Conservation (phyloP, 2,113 vertebrate genomes). For the Nothobranchius kuhntae region DNA sequence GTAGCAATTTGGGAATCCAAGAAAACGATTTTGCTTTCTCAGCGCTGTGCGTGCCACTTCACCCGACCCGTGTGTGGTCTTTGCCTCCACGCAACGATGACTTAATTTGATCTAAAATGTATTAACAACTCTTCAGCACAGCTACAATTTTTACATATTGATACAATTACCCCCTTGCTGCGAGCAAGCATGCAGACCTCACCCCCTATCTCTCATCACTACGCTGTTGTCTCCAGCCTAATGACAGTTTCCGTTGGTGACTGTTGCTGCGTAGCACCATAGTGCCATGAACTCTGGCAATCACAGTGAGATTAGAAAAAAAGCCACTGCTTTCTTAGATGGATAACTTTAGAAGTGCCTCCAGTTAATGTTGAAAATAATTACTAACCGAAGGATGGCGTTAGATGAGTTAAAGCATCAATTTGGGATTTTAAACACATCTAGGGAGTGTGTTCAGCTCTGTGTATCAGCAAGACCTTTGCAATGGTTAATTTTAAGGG, state of each 20-base stretch:
- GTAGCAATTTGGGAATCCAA: conserved; percentile 55
- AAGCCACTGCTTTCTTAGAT: conserved; percentile 17
- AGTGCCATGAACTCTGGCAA: conserved; percentile 21
- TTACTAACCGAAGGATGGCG: conserved; percentile 58
- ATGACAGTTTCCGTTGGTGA: conserved; percentile 61
- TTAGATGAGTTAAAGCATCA: conserved; percentile 36
- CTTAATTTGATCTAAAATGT: conserved; percentile 77
- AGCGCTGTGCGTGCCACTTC: conserved; percentile 23
- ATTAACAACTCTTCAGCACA: conserved; percentile 74
- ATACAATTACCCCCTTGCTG: conserved; percentile 80
- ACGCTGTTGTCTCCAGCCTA: conserved; percentile 51
- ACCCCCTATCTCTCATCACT: conserved; percentile 25
- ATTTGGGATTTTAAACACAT: conserved; percentile 15
- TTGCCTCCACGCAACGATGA: conserved; percentile 57
- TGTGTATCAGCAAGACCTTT: conserved; percentile 30
- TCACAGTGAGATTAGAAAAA: conserved; percentile 20
- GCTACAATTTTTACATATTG: conserved; percentile 76
- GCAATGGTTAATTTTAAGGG: conserved; percentile 1
- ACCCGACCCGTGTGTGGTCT: conserved; percentile 33
- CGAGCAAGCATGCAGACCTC: conserved; percentile 56
- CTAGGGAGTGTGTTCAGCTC: conserved; percentile 41
- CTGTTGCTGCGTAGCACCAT: conserved; percentile 50
- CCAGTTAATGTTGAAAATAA: conserved; percentile 8
- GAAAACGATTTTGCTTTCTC: conserved; percentile 47
- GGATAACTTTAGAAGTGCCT: conserved; percentile 22